Conservation (phyloP, 2,888 invertebrate species). For the Ochropleura plecta region DNA sequence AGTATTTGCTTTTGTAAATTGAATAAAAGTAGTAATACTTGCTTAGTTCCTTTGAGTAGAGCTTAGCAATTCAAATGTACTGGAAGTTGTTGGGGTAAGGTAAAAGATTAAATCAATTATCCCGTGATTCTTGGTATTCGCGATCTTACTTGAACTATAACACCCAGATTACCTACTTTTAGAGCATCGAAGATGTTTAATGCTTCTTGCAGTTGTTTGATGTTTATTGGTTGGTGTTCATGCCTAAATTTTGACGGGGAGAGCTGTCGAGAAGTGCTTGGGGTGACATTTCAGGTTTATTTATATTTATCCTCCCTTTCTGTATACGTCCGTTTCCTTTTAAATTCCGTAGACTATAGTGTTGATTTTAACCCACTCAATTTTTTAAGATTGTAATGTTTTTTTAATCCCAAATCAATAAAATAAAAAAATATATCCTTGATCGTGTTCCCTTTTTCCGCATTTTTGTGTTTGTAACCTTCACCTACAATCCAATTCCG, state of each 20-base stretch:
- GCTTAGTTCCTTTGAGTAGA: constrained; percentile 32
- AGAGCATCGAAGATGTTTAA: neutral
- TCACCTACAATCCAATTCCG: constrained; percentile 15
- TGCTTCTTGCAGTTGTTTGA: neutral
- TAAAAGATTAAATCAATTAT: constrained; percentile 37
- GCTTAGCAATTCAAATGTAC: constrained; percentile 46
- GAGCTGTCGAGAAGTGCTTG: neutral
- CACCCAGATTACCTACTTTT: neutral
- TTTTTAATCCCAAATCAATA: neutral
- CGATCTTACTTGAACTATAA: constrained; percentile 29
- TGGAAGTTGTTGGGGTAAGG: constrained; percentile 35
- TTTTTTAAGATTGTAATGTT: neutral
- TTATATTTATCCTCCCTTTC: neutral
- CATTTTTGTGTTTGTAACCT: constrained; percentile 16
- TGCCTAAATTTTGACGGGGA: neutral
- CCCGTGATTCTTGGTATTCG: constrained; percentile 30
- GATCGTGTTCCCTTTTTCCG: neutral
- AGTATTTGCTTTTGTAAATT: constrained; percentile 54
- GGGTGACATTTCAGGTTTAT: neutral
- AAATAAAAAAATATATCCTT: neutral
- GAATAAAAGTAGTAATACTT: constrained; percentile 44
- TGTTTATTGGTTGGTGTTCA: neutral
- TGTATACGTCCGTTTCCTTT: neutral
- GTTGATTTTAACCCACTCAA: too few relatives aligned
- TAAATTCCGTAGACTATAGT: neutral